Evolutionary conservation across 2,888 invertebrate genomes (phyloP), one percentile per base, ranked within the genome.

Genomic region (Galerucella pusilla): DNA sequence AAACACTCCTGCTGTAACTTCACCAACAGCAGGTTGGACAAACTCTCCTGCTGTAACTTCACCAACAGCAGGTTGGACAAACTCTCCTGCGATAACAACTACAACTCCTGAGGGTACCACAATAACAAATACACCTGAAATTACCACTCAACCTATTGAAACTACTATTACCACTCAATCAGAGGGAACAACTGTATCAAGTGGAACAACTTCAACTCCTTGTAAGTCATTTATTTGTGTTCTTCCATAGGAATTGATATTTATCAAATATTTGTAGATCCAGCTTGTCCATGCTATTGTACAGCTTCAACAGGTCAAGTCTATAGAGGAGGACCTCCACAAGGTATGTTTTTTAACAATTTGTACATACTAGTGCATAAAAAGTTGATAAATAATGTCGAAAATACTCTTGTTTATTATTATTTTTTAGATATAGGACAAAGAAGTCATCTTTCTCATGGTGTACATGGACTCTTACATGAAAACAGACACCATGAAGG

Each of bases 211-310:
- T 42, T 35, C 35, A 35, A 35, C 35, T 9, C 35, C 35, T 42
- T 25, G 63, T 63, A 61, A 28, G 59, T 59, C 7, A 59, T 35
- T 42, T 42, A 42, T 42, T 42, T 42, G 7, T 42, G 35, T 42
- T 42, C 35, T 42, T 42, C 6, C 35, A 25, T 10, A n/a, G 10
- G 7, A 42, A 11, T 16, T 66, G 7, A 66, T 66, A 49, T 49
- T 12, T 65, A 20, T 65, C n/a, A 45, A 11, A 45, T 45, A 64
- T 45, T 59, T 70, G 63, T 3, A 49, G 25, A 16, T 49, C 68
- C 46, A 0, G 35, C 28, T 12, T 77, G 77, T 54, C 77, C 77
- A 7, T 74, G 68, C 35, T 42, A 63, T 14, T 77, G 77, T 54
- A 49, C 35, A 10, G 57, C 60, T 12, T 6, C 60, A 14, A 16